Base-by-base conservation (phyloP, 2,888 invertebrate species). In the Exocentrus adspersus region DNA sequence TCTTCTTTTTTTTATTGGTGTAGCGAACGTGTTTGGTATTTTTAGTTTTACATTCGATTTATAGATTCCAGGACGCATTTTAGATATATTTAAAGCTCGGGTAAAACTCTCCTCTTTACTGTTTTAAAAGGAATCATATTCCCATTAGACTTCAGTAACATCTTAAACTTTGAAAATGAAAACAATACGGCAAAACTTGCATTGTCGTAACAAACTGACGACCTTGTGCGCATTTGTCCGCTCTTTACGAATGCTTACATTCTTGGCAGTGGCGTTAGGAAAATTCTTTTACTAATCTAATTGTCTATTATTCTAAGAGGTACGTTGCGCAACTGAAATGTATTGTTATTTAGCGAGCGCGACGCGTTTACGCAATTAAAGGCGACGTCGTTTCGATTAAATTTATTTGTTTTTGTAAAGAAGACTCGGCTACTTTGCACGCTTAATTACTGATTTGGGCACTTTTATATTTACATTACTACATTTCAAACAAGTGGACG, bases 191-290 rank as follows among this genome's bases (percentile, higher is more conserved):
- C 5, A 32, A 51, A 51, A n/a, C 19, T n/a, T 50, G 16, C 28
- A 30, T 9, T 17, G 28, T 32, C 32, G n/a, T 10, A 32, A 19
- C 37, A 37, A 32, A 37, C 2, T n/a, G 20, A 46, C 28, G 45
- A 60, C 60, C 60, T 60, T 60, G 60, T 19, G 19, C 2, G 24
- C 17, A 17, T 60, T 45, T 60, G 60, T 43, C 52, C 16, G 5
- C 53, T 41, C 10, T 10, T 60, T 21, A 52, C 43, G 7, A 42
- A 45, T 21, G 42, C 42, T 6, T 51, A 30, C 30, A 53, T 60
- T 60, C 60, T 68, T 69, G 69, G 69, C 69, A 69, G 60, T 67
- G 60, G 57, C 45, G 64, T 51, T 54, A 64, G 64, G 69, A 69
- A 69, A 66, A 64, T 32, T 57, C 20, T 28, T 57, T 46, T 14